Evolutionary conservation across 2,888 invertebrate genomes (phyloP), one percentile per base, ranked within the genome.

Genomic region (Chloroclystis v-ata): DNA sequence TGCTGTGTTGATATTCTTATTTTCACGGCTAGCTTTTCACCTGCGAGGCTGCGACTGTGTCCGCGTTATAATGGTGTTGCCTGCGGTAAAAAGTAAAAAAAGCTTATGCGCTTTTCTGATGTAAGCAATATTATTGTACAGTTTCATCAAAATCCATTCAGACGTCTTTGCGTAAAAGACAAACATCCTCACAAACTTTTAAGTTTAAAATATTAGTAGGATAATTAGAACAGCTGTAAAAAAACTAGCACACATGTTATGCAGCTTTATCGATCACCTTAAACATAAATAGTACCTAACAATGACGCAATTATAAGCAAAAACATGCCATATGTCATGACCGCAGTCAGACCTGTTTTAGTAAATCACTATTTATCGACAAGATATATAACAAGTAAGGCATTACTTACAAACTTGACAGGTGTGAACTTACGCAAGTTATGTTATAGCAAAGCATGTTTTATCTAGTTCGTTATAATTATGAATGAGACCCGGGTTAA

Each of bases 391-490:
- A 38, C 41, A 26, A 47, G 29, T 38, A 30, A 44, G 28, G 38
- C 11, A 42, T 43, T 40, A 29, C 30, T 20, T 20, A 20, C 20
- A 20, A 37, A 37, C 43, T 43, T 44, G 40, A 43, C 50, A 53
- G 45, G 52, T 51, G 54, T 55, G 35, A 41, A 47, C 49, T 53
- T 49, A 51, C 44, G 49, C 43, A 52, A 54, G 32, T 37, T 24
- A 12, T 40, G 28, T 47, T 16, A 46, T 40, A 10, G 38, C 26
- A 32, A 32, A 20, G 30, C 38, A 10, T 28, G 20, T 28, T 29
- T n/a, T 28, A 35, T 35, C 16, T 33, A n/a, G 13, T n/a, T 5
- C 14, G 2, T 8, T 16, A 5, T 16, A 33, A 33, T 16, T 13
- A 16, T 13, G n/a, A 14, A 33, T n/a, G n/a, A n/a, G n/a, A n/a